Base-by-base conservation (phyloP, 2,113 vertebrate genomes). In the Ancistrus triradiatus region DNA sequence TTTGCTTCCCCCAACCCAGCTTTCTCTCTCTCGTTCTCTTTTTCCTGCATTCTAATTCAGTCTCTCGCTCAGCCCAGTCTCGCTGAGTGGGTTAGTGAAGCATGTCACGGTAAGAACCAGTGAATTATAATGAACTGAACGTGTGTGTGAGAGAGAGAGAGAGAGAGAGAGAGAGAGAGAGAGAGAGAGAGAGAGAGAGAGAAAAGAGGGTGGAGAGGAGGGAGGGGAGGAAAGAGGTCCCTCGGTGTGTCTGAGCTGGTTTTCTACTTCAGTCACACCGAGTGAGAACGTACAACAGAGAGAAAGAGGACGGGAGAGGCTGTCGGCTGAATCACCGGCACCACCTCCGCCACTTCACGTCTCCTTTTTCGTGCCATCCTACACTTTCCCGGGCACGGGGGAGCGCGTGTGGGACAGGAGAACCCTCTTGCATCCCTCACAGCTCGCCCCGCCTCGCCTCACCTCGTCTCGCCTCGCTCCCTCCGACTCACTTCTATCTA, bases 41-140 rank as follows among this genome's bases (percentile, higher is more conserved):
- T 27, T 35, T 58, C 70, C 37, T 63, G 72, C 72, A 83, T 88
- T 86, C 81, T 63, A 74, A 89, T 86, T 86, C 86, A 75, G 81
- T 77, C 76, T 79, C 75, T 79, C 69, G 72, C 79, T 81, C 66
- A 17, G 70, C 79, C 74, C 75, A 37, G 73, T 76, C 76, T 85
- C 67, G 9, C 52, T 82, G 81, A 80, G 84, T 80, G 67, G 80
- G 78, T 82, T 84, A 86, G 77, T 75, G 82, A 83, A 80, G 84
- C 77, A 68, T 84, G 81, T 80, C 79, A 77, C 68, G 73, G 76
- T 55, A 58, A 80, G 77, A 85, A 79, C 76, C 78, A 77, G 78
- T 83, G 86, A 86, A 86, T 88, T 76, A 82, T 78, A 87, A 87
- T 85, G 79, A 87, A 82, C 72, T 74, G 47, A 66, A 74, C 52